A percentile compares a stretch with the other conserved stretches of the same genome.
These are phyloP conservation scores for Jaculus jaculus DNA, from an alignment of 2,113 vertebrate species.

Conservation along the genomic window DNA sequence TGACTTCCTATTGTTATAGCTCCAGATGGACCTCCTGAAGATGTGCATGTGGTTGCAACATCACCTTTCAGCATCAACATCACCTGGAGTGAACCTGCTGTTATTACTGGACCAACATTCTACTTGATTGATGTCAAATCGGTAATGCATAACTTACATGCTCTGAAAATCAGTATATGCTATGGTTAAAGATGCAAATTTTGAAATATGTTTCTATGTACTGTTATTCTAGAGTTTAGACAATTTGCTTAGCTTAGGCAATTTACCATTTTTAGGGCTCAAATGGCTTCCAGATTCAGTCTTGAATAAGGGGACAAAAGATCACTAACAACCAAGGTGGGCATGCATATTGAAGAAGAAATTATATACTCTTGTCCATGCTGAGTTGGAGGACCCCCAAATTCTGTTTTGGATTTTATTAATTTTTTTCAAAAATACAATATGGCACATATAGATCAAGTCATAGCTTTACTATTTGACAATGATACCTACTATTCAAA, in stretches of 20 bases:
- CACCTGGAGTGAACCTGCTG: slow-evolving; percentile 89
- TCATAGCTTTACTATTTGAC: neutral
- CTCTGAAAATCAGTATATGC: neutral
- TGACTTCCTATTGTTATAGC: slow-evolving; percentile 83
- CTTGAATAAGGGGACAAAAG: neutral
- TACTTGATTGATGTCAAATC: slow-evolving; percentile 92
- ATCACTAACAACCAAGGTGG: neutral
- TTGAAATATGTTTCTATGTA: neutral
- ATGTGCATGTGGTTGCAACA: slow-evolving; percentile 86
- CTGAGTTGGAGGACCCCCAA: neutral
- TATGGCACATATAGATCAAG: neutral
- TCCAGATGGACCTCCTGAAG: slow-evolving; percentile 92
- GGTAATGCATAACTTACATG: slow-evolving; percentile 80
- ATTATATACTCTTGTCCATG: neutral
- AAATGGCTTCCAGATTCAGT: neutral
- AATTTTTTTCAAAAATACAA: neutral
- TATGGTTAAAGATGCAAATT: neutral
- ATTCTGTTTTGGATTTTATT: neutral
- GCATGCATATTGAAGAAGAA: neutral
- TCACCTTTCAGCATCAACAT: slow-evolving; percentile 90
- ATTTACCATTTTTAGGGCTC: neutral
- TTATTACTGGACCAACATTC: slow-evolving; percentile 93
- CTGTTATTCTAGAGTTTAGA: neutral
- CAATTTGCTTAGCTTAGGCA: neutral
- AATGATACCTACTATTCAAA: neutral